Percentiles rank a stretch among this genome's conserved stretches.
These are phyloP conservation scores for Castor canadensis DNA, from an alignment of 2,113 vertebrate genomes.

Conservation along the genomic window DNA sequence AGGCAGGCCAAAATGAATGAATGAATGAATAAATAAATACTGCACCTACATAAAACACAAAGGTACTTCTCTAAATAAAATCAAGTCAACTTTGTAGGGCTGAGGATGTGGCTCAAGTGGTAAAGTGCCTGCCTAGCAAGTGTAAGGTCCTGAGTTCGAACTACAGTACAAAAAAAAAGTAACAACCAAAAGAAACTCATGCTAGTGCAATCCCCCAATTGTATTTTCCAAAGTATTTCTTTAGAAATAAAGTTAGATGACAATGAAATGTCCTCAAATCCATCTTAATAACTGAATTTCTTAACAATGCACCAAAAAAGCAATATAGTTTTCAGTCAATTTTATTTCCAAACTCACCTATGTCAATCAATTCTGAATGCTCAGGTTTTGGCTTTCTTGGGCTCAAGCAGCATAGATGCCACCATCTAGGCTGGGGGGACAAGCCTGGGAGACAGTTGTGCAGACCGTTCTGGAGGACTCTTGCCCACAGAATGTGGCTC, in stretches of 20 bases:
- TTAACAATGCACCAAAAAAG: not conserved
- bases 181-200: not conserved
- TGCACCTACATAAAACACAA: too few species aligned
- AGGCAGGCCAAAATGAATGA: not conserved
- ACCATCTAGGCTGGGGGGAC: not conserved
- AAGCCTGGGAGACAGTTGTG: not conserved
- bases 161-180: too few species aligned
- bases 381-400: not conserved
- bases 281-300: not conserved
- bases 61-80: slow-evolving; percentile 14
- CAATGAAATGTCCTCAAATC: not conserved
- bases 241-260: not conserved
- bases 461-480: not conserved
- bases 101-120: too few species aligned
- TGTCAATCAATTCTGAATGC: not conserved
- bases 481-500: not conserved
- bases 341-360: not conserved
- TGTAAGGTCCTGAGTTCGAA: too few species aligned
- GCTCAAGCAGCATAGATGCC: not conserved
- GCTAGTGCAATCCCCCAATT: not conserved
- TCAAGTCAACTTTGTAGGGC: not conserved
- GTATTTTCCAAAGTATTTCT: not conserved
- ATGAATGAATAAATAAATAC: too few species aligned
- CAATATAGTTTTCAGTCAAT: not conserved
- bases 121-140: too few species aligned